Evolutionary conservation across 2,797 vertebrate genomes (phyloP), one percentile per base, ranked within the genome.

Genomic region (Loriculus beryllinus): DNA sequence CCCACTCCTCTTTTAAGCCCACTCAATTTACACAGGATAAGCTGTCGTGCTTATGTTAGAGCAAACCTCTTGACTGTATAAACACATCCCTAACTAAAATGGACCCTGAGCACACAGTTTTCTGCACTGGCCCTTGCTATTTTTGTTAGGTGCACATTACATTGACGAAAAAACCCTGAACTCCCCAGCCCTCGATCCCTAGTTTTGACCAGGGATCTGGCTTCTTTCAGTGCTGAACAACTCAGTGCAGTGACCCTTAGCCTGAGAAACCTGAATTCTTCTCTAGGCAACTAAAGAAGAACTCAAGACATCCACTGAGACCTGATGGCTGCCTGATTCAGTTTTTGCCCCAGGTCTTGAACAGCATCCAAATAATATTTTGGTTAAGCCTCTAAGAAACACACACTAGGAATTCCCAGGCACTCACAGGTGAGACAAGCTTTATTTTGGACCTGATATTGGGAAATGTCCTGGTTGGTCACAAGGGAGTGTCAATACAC

Each of bases 1-100:
- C 95, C 94, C 45, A 92, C 91, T 90, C 33, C 35, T 92, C 84
- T 52, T 88, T 94, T 79, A 92, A 95, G 28, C 87, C 89, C 71
- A 95, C 78, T 75, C 63, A 94, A 52, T 54, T 93, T 94, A 82
- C 87, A 92, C 78, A 86, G 86, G 75, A 88, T 89, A 78, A 88
- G 76, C 65, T 95, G 89, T 83, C 87, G 83, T 75, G 86, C 67
- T 23, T 35, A 83, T 82, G 49, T 92, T 86, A 86, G 64, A 96
- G 82, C 85, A 96, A 96, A 93, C 64, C 80, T 93, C 88, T 84
- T 92, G 62, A 71, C 75, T 94, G 81, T 70, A 64, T 47, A 83
- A 92, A 94, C 62, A 81, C 12, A 82, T 43, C 70, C 39, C 39
- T 85, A 69, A 65, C 47, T 80, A 74, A 87, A 85, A 88, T 72